Base-by-base conservation (phyloP, 2,113 vertebrate species). In the Apodemus sylvaticus region DNA sequence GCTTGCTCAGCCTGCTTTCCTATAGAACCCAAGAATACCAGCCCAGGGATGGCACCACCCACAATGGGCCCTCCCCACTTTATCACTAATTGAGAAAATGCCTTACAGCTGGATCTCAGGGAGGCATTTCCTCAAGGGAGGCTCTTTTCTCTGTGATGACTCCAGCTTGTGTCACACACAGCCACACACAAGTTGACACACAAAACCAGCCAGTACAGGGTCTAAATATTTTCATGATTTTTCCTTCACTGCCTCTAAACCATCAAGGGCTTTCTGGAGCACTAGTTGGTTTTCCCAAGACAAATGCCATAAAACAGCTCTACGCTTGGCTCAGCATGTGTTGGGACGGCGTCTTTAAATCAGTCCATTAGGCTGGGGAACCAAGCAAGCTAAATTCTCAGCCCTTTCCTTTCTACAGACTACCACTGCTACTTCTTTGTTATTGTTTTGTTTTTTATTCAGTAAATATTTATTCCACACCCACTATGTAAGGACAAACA, bases 191-290 rank as follows among this genome's bases (percentile, higher is more conserved):
- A 19, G 58, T 58, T 58, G 58, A 58, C 17, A 58, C 58, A 58
- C 17, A 58, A 58, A 58, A 58, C 58, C 13, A 55, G 53, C 53
- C 53, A 58, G 58, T 58, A 19, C 58, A 58, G 55, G 16, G 11
- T 91, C 78, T 89, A 73, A 86, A 53, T 17, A 71, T 53, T 95
- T 81, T 73, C 77, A 93, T 34, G 31, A 83, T n/a, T 74, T 89
- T 55, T 45, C 66, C 51, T 96, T 86, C n/a, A 73, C 39, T 3
- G n/a, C 53, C 78, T 83, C 86, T 58, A 92, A 36, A 42, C 51
- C 83, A 64, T 36, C 39, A 74, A 87, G 82, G 34, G 12, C 60
- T 90, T 76, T 91, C 48, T 39, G 48, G 45, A 87, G 55, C 58
- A 58, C 45, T 81, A 26, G 66, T 0, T 71, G 29, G 16, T 93